A percentile compares a stretch with the other conserved stretches of the same genome.
phyloP scores from a whole-genome alignment of 1,140 invertebrate species.

The Monomorium pharaonis region DNA sequence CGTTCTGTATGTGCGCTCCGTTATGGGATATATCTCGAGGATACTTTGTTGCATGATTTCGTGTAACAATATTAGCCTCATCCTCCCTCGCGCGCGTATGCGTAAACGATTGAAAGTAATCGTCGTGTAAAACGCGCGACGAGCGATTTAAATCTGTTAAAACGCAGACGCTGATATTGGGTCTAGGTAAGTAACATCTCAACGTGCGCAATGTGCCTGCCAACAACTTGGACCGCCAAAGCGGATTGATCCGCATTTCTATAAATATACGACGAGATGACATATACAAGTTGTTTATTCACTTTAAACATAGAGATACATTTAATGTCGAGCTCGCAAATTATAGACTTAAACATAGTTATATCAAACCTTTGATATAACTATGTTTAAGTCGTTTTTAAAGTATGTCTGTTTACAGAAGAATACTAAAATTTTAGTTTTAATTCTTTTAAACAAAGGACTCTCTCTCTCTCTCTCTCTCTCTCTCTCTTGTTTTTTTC shows the following conservation, averaged over 20 bases:
- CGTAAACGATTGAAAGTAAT: constrained; percentile 28
- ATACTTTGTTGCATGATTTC: constrained; percentile 43
- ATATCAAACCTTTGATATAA: neutral
- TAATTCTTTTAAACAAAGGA: no score
- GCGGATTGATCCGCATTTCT: neutral
- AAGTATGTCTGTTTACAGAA: neutral
- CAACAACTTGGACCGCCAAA: neutral
- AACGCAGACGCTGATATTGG: neutral
- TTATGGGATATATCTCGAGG: constrained; percentile 33
- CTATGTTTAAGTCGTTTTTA: neutral
- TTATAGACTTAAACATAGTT: neutral
- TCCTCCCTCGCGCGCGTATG: neutral
- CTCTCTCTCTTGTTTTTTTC: no score
- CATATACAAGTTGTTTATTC: neutral
- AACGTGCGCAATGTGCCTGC: no score
- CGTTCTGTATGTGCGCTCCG: neutral
- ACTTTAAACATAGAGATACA: neutral
- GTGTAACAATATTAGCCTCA: constrained; percentile 3
- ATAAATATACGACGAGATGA: neutral
- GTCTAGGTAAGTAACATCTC: neutral
- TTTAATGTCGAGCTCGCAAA: neutral
- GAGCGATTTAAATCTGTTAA: constrained; percentile 7
- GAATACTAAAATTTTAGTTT: no score
- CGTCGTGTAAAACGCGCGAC: constrained; percentile 10
- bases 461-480: no score